These are phyloP conservation scores for Nettapus auritus DNA, from an alignment of 2,113 vertebrate species.

Conservation along the genomic window DNA sequence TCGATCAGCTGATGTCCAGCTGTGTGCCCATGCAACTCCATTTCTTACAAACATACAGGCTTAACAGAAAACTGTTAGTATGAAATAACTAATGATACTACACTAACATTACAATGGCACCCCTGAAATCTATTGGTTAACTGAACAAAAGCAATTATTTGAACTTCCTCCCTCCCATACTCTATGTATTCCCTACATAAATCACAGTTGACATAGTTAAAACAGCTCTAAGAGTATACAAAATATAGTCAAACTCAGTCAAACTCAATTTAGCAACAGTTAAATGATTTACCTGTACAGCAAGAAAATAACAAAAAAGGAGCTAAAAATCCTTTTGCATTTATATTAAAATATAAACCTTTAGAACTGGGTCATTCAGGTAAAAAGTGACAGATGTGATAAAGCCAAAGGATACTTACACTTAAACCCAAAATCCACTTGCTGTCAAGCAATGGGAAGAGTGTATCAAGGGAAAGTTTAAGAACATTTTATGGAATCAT, in stretches of 20 bases:
- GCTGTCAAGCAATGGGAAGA: background rate
- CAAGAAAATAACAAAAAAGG: background rate
- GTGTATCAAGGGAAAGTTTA: conserved; percentile 1
- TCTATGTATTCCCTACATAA: background rate
- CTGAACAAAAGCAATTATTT: background rate
- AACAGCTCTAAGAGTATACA: background rate
- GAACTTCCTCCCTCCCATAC: background rate
- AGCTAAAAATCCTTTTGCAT: background rate
- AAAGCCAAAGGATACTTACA: background rate
- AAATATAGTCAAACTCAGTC: too few relatives aligned
- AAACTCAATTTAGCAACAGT: background rate
- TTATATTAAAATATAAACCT: background rate
- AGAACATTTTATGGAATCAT: background rate
- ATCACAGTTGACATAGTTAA: background rate
- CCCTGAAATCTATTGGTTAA: background rate
- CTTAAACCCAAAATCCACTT: background rate
- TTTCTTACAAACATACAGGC: background rate
- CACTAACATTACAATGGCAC: background rate
- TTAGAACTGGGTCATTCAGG: background rate
- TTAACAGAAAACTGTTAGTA: background rate
- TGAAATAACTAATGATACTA: background rate
- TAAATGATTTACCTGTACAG: background rate
- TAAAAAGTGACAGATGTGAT: background rate
- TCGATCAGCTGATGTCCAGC: rapidly evolving
- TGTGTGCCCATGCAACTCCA: background rate